These are phyloP conservation scores for Aptenodytes forsteri DNA, from an alignment of 2,113 vertebrate species.

Conservation along the genomic window DNA sequence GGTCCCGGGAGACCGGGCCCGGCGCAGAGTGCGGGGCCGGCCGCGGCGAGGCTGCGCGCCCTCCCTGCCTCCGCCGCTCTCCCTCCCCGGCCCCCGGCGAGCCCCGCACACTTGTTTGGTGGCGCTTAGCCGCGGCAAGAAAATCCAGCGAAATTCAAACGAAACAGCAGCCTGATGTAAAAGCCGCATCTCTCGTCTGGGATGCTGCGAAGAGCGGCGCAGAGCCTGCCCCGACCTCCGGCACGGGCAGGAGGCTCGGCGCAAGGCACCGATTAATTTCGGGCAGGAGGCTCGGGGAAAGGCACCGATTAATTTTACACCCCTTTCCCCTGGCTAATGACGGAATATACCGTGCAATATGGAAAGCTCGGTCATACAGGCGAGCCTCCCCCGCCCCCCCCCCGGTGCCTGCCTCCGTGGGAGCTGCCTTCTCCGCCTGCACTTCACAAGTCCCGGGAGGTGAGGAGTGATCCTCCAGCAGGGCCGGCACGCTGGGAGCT, in stretches of 20 bases:
- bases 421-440: slow-evolving; percentile 65
- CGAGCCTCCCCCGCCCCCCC: neutral
- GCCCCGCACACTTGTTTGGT: neutral
- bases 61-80: too few species aligned
- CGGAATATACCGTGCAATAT: neutral
- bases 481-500: slow-evolving; percentile 69
- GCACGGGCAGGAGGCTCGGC: neutral
- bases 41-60: accelerated
- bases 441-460: slow-evolving; percentile 74
- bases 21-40: too few species aligned
- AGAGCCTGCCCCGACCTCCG: neutral
- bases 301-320: neutral
- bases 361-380: neutral
- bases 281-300: neutral
- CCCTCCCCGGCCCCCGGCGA: too few species aligned
- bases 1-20: too few species aligned
- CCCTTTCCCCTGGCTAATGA: neutral
- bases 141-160: neutral
- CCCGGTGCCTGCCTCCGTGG: neutral
- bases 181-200: neutral
- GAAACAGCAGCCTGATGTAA: neutral
- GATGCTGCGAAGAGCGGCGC: neutral
- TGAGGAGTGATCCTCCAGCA: slow-evolving; percentile 79
- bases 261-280: neutral
- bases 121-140: neutral